Base-by-base conservation (phyloP, 2,888 invertebrate genomes). In the Lasioglossum calceatum region DNA sequence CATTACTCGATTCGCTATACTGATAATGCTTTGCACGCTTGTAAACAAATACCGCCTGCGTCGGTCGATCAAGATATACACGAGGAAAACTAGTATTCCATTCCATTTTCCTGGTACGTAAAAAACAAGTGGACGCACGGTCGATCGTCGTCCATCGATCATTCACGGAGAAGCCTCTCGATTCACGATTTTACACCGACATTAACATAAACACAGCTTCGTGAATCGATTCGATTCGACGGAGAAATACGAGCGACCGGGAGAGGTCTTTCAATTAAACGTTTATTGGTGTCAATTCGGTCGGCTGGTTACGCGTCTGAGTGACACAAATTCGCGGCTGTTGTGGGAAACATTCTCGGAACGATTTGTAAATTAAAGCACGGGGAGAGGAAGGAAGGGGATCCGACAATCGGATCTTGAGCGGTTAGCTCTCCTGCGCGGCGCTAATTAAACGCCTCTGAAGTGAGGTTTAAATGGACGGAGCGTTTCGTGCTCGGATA, bases 391-490 rank as follows among this genome's bases (percentile, higher is more conserved):
- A 19, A 61, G 4, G n/a, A 61, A 39, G 2, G 2, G 36, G 36
- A 47, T 50, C 8, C 12, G 14, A 58, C 67, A 72, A 78, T 80
- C 67, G 23, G 79, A 76, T 61, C 78, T 47, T 16, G 72, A 32
- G 27, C 32, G 73, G 36, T 73, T 73, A n/a, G 8, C 42, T 72
- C 58, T 85, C 73, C 61, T 64, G 67, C 50, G 5, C 1, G 0
- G 23, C 12, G 70, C 74, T 70, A 67, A 74, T 78, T 82, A 19
- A 78, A 76, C 50, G 67, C 72, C 67, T 71, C 44, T 16, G 36
- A 61, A 86, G 72, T 80, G 80, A 61, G 54, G 76, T 86, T 73
- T 67, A 50, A 81, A 81, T 70, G 58, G 42, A 16, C 87, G 81
- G 81, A 74, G 81, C 77, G 74, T 74, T 75, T 81, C 50, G 47